phyloP scores from a whole-genome alignment of 2,888 invertebrate genomes.

The Plagodis dolabraria region DNA sequence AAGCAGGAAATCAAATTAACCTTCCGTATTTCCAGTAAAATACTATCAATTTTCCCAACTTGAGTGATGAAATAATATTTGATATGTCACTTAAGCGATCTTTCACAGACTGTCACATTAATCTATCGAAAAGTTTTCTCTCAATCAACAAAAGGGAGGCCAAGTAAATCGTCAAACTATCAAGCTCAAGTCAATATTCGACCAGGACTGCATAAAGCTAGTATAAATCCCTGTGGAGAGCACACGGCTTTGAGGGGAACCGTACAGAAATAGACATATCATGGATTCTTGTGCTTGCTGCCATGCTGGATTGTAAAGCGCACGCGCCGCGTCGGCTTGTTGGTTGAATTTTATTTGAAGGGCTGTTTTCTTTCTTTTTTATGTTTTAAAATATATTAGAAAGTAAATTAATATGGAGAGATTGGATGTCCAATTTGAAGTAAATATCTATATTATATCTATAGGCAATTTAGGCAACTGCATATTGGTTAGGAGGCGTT shows the following conservation, averaged over 20 bases:
- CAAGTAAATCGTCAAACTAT: constrained; percentile 34
- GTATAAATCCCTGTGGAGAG: constrained; percentile 54
- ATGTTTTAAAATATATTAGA: too few species aligned
- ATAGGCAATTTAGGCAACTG: too few species aligned
- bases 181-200: constrained; percentile 32
- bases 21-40: too few species aligned
- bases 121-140: neutral
- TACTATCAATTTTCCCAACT: too few species aligned
- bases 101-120: neutral
- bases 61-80: too few species aligned
- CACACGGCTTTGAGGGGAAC: constrained; percentile 67
- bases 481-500: too few species aligned
- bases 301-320: constrained; percentile 44
- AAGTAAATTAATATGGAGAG: too few species aligned
- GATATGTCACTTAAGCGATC: too few species aligned
- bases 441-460: too few species aligned
- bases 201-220: constrained; percentile 65
- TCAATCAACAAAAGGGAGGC: neutral
- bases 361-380: too few species aligned
- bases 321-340: constrained; percentile 48
- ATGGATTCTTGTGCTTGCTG: constrained; percentile 61
- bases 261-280: constrained; percentile 70
- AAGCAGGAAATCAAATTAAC: too few species aligned
- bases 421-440: too few species aligned
- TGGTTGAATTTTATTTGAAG: constrained; percentile 20